Evolutionary conservation across 2,888 invertebrate genomes (phyloP).

Genomic region (Polyommatus icarus): DNA sequence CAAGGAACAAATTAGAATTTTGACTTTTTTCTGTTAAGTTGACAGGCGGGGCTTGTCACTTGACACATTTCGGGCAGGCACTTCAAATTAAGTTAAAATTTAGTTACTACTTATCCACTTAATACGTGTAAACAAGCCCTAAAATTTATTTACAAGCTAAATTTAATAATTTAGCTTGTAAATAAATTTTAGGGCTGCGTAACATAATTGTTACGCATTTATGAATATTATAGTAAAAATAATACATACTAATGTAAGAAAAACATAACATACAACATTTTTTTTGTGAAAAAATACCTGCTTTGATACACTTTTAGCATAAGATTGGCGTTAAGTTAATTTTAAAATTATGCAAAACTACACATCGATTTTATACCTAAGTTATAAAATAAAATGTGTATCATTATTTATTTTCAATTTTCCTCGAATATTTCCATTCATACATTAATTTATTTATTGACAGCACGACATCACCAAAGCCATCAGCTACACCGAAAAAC

Average conservation of each 20-base stretch:
- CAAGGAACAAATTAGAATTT: too few relatives aligned
- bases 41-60: too few relatives aligned
- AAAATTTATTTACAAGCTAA: too few relatives aligned
- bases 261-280: background rate
- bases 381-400: slow-evolving; percentile 32
- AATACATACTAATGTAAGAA: background rate
- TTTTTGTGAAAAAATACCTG: background rate
- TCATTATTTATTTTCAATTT: slow-evolving; percentile 41
- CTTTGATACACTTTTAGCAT: slow-evolving; percentile 4
- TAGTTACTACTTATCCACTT: too few relatives aligned
- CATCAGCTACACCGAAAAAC: slow-evolving; percentile 79
- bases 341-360: background rate
- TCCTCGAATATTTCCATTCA: slow-evolving; percentile 53
- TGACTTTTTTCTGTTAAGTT: too few relatives aligned
- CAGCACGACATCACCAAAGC: slow-evolving; percentile 79
- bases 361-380: background rate
- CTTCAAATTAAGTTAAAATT: too few relatives aligned
- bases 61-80: too few relatives aligned
- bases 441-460: slow-evolving; percentile 71
- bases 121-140: too few relatives aligned
- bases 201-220: too few relatives aligned
- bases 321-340: background rate
- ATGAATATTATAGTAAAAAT: too few relatives aligned
- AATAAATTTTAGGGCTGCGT: too few relatives aligned
- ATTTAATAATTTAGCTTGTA: too few relatives aligned